Conservation (phyloP, 2,113 vertebrate species). For the Neogobius melanostomus region DNA sequence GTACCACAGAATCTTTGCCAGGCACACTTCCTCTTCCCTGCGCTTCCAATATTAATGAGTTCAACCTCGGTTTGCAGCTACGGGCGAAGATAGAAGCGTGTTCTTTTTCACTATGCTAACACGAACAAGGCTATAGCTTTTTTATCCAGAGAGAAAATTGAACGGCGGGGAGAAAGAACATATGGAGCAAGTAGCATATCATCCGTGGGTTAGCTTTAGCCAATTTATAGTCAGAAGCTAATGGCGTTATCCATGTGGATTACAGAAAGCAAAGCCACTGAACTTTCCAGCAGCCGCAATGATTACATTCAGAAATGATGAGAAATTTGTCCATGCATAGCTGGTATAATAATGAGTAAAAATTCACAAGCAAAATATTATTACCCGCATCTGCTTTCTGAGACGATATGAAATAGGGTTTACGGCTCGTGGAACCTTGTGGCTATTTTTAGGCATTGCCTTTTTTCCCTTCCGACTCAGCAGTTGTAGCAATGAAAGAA, state of each 20-base stretch:
- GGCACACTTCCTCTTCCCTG: constrained; percentile 32
- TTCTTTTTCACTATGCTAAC: constrained; percentile 56
- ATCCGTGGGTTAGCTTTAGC: constrained; percentile 41
- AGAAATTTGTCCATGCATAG: constrained; percentile 21
- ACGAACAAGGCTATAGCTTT: constrained; percentile 46
- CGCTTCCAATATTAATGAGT: constrained; percentile 75
- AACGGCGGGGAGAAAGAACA: constrained; percentile 11
- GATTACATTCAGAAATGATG: constrained; percentile 50
- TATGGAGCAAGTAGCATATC: constrained; percentile 13
- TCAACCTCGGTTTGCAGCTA: constrained; percentile 50
- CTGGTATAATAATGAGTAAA: constrained; percentile 42
- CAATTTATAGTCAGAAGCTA: constrained; percentile 40
- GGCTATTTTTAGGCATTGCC: constrained; percentile 61
- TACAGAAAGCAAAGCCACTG: constrained; percentile 37
- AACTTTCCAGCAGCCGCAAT: constrained; percentile 31
- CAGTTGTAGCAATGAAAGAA: constrained; percentile 64
- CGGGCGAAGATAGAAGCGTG: constrained; percentile 59
- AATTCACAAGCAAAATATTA: constrained; percentile 21
- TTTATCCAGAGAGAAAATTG: constrained; percentile 32
- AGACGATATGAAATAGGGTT: constrained; percentile 33
- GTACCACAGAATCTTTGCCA: constrained; percentile 64
- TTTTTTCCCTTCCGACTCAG: constrained; percentile 63
- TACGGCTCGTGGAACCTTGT: constrained; percentile 39
- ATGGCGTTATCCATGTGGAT: constrained; percentile 41
- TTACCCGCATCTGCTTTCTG: constrained; percentile 13